Percentiles rank a stretch among this genome's conserved stretches.
Conservation (phyloP, 2,113 vertebrate species). For the Prochilodus magdalenae region DNA sequence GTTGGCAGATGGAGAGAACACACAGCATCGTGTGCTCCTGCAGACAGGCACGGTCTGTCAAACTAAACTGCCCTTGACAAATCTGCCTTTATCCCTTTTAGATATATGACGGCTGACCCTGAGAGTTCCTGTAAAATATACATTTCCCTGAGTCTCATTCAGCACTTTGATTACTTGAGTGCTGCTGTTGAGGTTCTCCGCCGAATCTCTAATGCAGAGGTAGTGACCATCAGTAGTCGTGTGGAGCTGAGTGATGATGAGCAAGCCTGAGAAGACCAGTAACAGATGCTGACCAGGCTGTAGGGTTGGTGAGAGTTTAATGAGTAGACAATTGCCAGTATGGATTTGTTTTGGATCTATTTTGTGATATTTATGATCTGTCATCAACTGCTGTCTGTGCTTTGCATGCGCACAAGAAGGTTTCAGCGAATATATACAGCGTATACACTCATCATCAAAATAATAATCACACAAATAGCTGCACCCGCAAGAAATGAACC, state of each 20-base stretch:
- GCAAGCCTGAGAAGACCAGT: not conserved
- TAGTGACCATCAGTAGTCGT: slow-evolving; percentile 33
- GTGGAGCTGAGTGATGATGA: slow-evolving; percentile 21
- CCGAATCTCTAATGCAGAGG: slow-evolving; percentile 20
- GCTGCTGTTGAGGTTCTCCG: slow-evolving; percentile 32
- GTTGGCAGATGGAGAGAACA: slow-evolving; percentile 3
- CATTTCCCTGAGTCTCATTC: slow-evolving; percentile 61
- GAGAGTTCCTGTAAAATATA: slow-evolving; percentile 60
- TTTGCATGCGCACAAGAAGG: too few species aligned
- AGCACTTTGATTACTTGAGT: slow-evolving; percentile 45
- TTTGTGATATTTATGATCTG: not conserved
- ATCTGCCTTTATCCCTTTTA: slow-evolving; percentile 68
- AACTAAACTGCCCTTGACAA: slow-evolving; percentile 49
- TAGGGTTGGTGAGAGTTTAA: not conserved
- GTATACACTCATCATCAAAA: too few species aligned
- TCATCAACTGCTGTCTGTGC: too few species aligned
- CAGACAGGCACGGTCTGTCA: slow-evolving; percentile 38
- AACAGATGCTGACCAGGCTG: not conserved
- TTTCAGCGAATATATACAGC: not conserved
- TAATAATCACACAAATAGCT: too few species aligned
- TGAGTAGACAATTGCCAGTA: not conserved
- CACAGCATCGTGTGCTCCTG: not conserved
- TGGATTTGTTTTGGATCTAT: not conserved
- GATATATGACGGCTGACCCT: slow-evolving; percentile 59
- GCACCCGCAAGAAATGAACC: too few species aligned